These are phyloP conservation scores for Columba livia DNA, from an alignment of 2,113 vertebrate species.

Conservation along the genomic window DNA sequence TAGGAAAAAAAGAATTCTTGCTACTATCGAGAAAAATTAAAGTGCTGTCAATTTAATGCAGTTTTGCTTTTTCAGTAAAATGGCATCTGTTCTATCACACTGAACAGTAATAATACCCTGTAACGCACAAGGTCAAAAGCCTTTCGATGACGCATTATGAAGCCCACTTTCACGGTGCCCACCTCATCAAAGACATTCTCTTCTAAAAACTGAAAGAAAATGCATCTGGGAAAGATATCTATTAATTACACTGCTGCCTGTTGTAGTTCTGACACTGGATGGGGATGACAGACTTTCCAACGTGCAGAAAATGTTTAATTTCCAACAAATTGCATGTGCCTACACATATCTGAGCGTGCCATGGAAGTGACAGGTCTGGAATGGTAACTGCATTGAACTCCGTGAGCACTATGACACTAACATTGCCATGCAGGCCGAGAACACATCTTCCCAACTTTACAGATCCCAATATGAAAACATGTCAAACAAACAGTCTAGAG, in stretches of 20 bases:
- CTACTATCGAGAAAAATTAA: slow-evolving; percentile 41
- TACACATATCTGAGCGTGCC: too few relatives aligned
- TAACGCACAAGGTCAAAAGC: slow-evolving; percentile 35
- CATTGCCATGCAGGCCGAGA: too few relatives aligned
- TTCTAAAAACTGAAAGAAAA: neutral
- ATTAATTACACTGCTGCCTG: neutral
- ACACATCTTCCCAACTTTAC: neutral
- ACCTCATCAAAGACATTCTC: neutral
- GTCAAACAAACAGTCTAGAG: neutral
- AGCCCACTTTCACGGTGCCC: neutral
- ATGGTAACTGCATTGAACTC: neutral
- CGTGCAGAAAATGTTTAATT: neutral
- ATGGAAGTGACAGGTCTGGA: neutral
- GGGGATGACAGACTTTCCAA: neutral
- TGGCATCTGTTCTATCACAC: slow-evolving; percentile 24
- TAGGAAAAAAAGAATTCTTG: slow-evolving; percentile 1
- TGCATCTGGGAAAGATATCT: neutral
- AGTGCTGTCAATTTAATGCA: slow-evolving; percentile 32
- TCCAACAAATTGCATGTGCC: neutral
- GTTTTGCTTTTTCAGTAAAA: slow-evolving; percentile 31
- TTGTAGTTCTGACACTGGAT: neutral
- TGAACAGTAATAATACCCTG: neutral
- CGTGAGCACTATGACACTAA: too few relatives aligned
- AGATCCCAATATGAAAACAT: neutral
- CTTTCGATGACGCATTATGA: neutral